These are phyloP conservation scores for Seira sanloemensis DNA, from an alignment of 2,888 invertebrate genomes.

Conservation along the genomic window DNA sequence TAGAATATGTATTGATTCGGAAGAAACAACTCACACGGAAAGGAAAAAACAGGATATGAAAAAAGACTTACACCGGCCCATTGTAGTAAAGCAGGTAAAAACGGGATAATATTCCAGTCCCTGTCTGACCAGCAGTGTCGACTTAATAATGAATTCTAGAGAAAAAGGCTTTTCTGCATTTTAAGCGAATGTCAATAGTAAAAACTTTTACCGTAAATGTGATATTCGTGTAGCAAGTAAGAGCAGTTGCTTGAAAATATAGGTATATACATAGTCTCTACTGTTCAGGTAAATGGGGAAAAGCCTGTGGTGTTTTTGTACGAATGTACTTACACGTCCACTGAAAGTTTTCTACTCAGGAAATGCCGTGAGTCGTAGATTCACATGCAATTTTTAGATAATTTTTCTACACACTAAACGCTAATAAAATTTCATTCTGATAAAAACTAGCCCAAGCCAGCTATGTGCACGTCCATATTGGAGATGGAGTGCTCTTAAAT, in stretches of 20 bases:
- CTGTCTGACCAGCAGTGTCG: not conserved
- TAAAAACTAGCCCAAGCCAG: constrained; percentile 47
- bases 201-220: not conserved
- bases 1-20: constrained; percentile 59
- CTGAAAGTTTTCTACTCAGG: constrained; percentile 63
- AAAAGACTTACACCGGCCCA: not conserved
- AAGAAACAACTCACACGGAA: constrained; percentile 27
- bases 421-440: constrained; percentile 62
- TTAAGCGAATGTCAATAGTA: not conserved
- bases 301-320: too few species aligned
- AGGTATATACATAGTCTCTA: too few species aligned
- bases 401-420: constrained; percentile 69
- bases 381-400: constrained; percentile 73
- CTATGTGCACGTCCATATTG: not conserved
- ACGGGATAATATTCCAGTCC: constrained; percentile 6
- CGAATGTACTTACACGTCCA: too few species aligned
- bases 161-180: not conserved
- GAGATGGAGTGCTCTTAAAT: constrained; percentile 44
- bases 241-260: not conserved
- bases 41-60: constrained; percentile 47
- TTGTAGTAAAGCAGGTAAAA: constrained; percentile 37
- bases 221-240: not conserved
- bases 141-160: not conserved
- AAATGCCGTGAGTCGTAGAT: constrained; percentile 72
- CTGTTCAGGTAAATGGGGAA: too few species aligned